Evolutionary conservation across 2,888 invertebrate genomes (phyloP), one percentile per base, ranked within the genome.

Genomic region (Nemoura dubitans): DNA sequence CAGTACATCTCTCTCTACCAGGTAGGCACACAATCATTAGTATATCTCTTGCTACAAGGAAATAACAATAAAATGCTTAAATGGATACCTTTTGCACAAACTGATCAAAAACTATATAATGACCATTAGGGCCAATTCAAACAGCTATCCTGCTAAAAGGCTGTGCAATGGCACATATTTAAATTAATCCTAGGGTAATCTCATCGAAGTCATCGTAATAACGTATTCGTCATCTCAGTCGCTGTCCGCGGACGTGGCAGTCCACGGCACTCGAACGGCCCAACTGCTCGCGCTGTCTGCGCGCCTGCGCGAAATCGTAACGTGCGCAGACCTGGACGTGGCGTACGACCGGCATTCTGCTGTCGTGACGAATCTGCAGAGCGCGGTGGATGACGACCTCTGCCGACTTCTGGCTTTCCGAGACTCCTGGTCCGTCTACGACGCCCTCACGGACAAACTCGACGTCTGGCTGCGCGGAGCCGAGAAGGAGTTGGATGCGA

Each of bases 1-100:
- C 96, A 96, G 89, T 97, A 96, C 90, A 96, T 96, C 42, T 96
- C 96, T 76, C 92, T 97, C 0, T 96, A 97, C 90, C 96, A 92
- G 91, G 87, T 88, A 86, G 85, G 85, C 5, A 16, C 30, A 3
- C 36, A 36, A 3, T 36, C n/a, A n/a, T n/a, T n/a, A n/a, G n/a
- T n/a, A n/a, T n/a, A n/a, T n/a, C n/a, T n/a, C n/a, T n/a, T n/a
- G n/a, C n/a, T n/a, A n/a, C n/a, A n/a, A n/a, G n/a, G n/a, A n/a
- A n/a, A n/a, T n/a, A n/a, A n/a, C n/a, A n/a, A n/a, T n/a, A n/a
- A n/a, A n/a, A n/a, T n/a, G n/a, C n/a, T n/a, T n/a, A n/a, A n/a
- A n/a, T n/a, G n/a, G n/a, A n/a, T n/a, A n/a, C n/a, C n/a, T n/a
- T n/a, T n/a, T n/a, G n/a, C n/a, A n/a, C n/a, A n/a, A n/a, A n/a